Conservation (phyloP, 2,797 vertebrate species). For the Phoebastria nigripes region DNA sequence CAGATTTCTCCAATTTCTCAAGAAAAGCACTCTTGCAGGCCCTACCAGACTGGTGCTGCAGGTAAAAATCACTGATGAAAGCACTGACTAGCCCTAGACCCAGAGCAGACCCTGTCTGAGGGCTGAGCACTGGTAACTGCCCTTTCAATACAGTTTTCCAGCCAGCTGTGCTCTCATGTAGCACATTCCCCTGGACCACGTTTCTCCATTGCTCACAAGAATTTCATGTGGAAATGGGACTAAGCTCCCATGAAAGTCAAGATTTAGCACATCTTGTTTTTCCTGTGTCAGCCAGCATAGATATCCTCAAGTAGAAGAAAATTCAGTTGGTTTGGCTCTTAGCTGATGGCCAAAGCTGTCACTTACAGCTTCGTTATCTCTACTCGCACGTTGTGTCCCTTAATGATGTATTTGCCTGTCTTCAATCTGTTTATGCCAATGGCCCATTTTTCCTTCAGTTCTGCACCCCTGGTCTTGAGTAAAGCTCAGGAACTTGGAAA, state of each 20-base stretch:
- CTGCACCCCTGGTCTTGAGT: not conserved
- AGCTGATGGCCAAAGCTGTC: not conserved
- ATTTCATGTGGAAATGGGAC: not conserved
- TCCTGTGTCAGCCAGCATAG: not conserved
- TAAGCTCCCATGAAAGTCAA: not conserved
- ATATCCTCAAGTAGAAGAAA: not conserved
- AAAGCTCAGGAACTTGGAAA: constrained; percentile 50
- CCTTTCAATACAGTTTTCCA: not conserved
- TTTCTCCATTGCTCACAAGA: not conserved
- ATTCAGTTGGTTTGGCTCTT: not conserved
- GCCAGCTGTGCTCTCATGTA: not conserved
- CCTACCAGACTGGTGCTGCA: not conserved
- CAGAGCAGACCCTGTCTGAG: not conserved
- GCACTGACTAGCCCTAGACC: not conserved
- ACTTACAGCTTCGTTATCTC: not conserved
- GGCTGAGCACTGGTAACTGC: not conserved
- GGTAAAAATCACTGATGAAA: not conserved
- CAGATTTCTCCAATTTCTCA: not conserved
- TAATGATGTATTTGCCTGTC: constrained; percentile 22
- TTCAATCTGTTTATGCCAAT: constrained; percentile 20
- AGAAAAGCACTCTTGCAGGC: not conserved
- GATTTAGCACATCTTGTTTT: not conserved
- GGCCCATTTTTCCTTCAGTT: constrained; percentile 1
- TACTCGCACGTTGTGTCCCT: not conserved
- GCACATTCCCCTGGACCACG: not conserved